These are phyloP conservation scores for Leptocoma aspasia DNA, from an alignment of 2,113 vertebrate species.

Conservation along the genomic window DNA sequence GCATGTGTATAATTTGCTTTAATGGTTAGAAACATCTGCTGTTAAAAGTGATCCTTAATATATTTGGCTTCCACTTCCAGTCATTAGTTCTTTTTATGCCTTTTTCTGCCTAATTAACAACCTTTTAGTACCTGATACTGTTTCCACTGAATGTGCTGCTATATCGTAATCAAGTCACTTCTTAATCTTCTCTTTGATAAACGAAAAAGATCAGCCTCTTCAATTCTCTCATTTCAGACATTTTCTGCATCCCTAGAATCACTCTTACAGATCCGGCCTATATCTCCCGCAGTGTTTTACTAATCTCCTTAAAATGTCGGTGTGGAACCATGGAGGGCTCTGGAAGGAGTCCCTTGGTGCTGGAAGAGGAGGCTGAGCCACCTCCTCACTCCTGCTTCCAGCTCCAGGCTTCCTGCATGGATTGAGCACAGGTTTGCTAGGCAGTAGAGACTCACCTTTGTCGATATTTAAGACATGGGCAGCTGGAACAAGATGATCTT, in stretches of 20 bases:
- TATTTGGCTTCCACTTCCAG: constrained; percentile 60
- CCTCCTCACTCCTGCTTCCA: not conserved
- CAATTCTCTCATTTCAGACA: constrained; percentile 27
- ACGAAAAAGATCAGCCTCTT: constrained; percentile 35
- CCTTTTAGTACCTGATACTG: constrained; percentile 62
- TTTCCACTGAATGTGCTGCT: constrained; percentile 48
- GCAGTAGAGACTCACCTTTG: not conserved
- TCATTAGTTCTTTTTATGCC: constrained; percentile 59
- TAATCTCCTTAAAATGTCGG: constrained; percentile 23
- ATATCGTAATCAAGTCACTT: constrained; percentile 59
- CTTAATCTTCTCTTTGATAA: constrained; percentile 64
- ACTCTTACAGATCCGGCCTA: not conserved
- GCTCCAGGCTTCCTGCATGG: not conserved
- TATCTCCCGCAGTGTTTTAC: not conserved
- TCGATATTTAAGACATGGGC: rapidly evolving
- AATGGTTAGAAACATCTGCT: constrained; percentile 65
- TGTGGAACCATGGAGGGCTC: not conserved
- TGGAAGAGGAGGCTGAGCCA: not conserved
- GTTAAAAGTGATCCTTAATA: constrained; percentile 63
- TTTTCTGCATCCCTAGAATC: constrained; percentile 17
- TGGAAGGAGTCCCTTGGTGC: not conserved
- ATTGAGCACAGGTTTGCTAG: not conserved
- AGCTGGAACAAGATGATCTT: not conserved
- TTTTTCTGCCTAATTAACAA: constrained; percentile 64
- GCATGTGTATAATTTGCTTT: constrained; percentile 40